phyloP scores from a whole-genome alignment of 1,140 invertebrate species.

The Papilio polytes region DNA sequence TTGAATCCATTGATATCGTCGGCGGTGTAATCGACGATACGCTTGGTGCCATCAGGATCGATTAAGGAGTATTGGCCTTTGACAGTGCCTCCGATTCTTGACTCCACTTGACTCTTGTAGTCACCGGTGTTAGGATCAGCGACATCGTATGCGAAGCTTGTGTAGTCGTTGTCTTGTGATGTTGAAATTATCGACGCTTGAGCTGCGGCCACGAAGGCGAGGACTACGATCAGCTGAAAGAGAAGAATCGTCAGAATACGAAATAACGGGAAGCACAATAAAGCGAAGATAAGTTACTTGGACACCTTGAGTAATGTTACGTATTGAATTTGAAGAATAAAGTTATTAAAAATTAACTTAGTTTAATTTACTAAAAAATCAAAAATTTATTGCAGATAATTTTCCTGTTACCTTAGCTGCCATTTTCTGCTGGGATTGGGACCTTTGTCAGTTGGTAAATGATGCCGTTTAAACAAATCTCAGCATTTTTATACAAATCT shows the following conservation, averaged over 20 bases:
- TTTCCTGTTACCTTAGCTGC: background rate
- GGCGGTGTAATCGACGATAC: constrained; percentile 80
- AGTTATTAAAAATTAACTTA: too few species aligned
- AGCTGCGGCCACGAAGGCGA: constrained; percentile 56
- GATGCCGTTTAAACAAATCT: background rate
- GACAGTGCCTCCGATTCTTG: constrained; percentile 83
- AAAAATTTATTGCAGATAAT: too few species aligned
- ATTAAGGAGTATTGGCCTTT: constrained; percentile 79
- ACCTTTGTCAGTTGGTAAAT: background rate
- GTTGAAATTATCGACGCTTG: constrained; percentile 63
- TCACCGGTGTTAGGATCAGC: constrained; percentile 81
- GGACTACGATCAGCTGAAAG: constrained; percentile 62
- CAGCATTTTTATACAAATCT: constrained; percentile 3
- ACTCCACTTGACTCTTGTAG: constrained; percentile 78
- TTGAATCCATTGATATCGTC: constrained; percentile 82
- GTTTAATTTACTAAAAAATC: too few species aligned
- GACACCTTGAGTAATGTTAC: too few species aligned
- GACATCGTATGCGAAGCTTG: constrained; percentile 74
- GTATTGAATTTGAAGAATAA: too few species aligned
- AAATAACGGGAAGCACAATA: background rate
- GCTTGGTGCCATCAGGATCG: constrained; percentile 79
- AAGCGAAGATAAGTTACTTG: too few species aligned
- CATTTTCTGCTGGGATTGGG: background rate
- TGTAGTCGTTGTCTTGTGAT: constrained; percentile 60
- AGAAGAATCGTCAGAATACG: constrained; percentile 6